These are phyloP conservation scores for Scartelaos histophorus DNA, from an alignment of 2,113 vertebrate species.

Conservation along the genomic window DNA sequence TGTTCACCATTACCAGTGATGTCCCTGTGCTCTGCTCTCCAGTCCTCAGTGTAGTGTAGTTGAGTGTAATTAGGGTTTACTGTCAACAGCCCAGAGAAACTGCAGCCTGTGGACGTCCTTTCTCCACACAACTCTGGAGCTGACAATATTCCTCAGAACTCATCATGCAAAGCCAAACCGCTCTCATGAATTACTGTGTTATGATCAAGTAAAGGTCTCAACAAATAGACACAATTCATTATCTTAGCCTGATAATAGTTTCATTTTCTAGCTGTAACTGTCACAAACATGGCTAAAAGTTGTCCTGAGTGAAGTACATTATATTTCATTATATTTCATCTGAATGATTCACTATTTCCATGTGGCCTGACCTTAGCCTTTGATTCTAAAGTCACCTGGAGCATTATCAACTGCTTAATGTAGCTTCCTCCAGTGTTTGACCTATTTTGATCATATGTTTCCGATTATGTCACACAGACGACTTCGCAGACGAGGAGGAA, in stretches of 20 bases:
- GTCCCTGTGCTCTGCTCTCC: conserved; percentile 46
- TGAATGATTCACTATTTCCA: neutral
- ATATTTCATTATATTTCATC: neutral
- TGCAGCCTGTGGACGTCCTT: conserved; percentile 55
- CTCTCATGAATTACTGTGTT: conserved; percentile 2
- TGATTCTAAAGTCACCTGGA: conserved; percentile 6
- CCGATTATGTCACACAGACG: conserved; percentile 83
- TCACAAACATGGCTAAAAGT: too few relatives aligned
- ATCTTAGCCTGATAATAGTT: neutral
- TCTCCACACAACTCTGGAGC: conserved; percentile 43
- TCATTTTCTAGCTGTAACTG: too few relatives aligned
- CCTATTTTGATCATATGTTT: conserved; percentile 46
- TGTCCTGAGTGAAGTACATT: too few relatives aligned
- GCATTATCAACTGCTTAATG: neutral
- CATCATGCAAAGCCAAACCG: neutral
- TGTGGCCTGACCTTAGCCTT: neutral
- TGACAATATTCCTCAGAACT: conserved; percentile 14
- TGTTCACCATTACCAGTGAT: conserved; percentile 71
- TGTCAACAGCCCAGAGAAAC: conserved; percentile 72
- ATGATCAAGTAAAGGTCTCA: neutral
- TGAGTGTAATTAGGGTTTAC: conserved; percentile 74
- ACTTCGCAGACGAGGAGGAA: conserved; percentile 96
- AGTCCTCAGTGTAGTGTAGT: conserved; percentile 57
- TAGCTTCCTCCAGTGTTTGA: neutral
- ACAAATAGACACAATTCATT: neutral